Evolutionary conservation across 2,797 vertebrate species (phyloP).

Genomic region (Picus viridis): DNA sequence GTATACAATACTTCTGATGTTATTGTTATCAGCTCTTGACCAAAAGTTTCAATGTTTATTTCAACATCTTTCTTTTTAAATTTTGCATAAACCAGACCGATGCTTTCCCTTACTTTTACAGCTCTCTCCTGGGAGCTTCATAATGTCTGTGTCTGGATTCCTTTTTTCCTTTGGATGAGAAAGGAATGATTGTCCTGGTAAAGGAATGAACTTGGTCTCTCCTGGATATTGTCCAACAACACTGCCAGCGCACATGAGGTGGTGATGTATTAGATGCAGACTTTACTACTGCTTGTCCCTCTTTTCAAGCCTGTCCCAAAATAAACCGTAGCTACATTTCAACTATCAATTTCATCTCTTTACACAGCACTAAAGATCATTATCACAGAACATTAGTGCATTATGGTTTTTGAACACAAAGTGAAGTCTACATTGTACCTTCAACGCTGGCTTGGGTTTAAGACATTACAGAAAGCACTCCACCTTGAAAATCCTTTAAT

Average conservation of each 20-base stretch:
- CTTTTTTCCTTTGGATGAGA: conserved; percentile 42
- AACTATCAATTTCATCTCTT: not conserved
- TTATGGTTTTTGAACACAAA: not conserved
- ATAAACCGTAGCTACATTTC: not conserved
- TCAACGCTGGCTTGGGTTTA: not conserved
- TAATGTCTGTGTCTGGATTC: conserved; percentile 40
- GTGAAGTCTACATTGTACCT: not conserved
- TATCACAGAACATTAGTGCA: not conserved
- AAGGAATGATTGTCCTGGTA: conserved; percentile 55
- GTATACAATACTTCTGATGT: conserved; percentile 14
- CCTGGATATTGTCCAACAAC: conserved; percentile 49
- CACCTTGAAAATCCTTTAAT: not conserved
- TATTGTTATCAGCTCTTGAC: conserved; percentile 35
- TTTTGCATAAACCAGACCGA: conserved; percentile 59
- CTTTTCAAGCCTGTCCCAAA: conserved; percentile 20
- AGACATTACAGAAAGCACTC: not conserved
- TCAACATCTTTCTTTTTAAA: conserved; percentile 49
- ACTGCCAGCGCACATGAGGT: not conserved
- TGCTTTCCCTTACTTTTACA: conserved; percentile 45
- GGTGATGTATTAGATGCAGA: conserved; percentile 27
- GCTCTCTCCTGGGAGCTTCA: conserved; percentile 38
- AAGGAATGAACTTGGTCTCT: conserved; percentile 55
- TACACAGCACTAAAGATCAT: not conserved
- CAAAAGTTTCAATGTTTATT: conserved; percentile 37
- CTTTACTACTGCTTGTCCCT: not conserved